These are phyloP conservation scores for Telmatherina bonti DNA, from an alignment of 2,797 vertebrate species.

Conservation along the genomic window DNA sequence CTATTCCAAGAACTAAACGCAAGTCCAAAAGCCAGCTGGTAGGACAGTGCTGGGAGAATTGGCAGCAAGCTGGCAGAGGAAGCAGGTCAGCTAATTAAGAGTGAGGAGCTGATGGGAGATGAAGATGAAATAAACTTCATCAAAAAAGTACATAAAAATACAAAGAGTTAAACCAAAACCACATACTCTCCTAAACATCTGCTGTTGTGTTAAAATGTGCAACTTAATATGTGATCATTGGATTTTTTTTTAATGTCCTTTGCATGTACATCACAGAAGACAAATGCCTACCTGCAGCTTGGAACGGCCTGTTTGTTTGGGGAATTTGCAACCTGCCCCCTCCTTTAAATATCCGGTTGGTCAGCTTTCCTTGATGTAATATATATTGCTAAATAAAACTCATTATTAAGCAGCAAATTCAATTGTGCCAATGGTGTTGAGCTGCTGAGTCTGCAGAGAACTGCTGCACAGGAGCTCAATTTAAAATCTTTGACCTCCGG, in stretches of 20 bases:
- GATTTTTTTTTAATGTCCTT: conserved; percentile 17
- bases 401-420: conserved; percentile 69
- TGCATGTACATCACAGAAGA: conserved; percentile 27
- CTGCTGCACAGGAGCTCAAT: conserved; percentile 53
- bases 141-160: neutral
- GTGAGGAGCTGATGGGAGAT: neutral
- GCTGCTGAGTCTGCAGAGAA: conserved; percentile 62
- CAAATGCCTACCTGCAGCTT: conserved; percentile 32
- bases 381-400: conserved; percentile 52
- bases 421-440: conserved; percentile 58
- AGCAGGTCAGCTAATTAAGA: conserved; percentile 1
- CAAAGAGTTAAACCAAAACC: neutral
- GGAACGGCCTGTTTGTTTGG: conserved; percentile 39
- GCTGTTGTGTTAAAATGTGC: neutral
- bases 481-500: conserved; percentile 71
- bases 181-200: neutral
- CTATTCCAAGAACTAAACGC: neutral
- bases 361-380: conserved; percentile 53
- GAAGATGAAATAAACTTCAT: neutral
- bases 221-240: conserved; percentile 8
- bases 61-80: neutral
- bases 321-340: conserved; percentile 27
- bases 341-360: conserved; percentile 37
- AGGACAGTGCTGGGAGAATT: neutral
- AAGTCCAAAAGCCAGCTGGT: neutral